Base-by-base conservation (phyloP, 2,888 invertebrate species). In the Melangyna quadrimaculata region DNA sequence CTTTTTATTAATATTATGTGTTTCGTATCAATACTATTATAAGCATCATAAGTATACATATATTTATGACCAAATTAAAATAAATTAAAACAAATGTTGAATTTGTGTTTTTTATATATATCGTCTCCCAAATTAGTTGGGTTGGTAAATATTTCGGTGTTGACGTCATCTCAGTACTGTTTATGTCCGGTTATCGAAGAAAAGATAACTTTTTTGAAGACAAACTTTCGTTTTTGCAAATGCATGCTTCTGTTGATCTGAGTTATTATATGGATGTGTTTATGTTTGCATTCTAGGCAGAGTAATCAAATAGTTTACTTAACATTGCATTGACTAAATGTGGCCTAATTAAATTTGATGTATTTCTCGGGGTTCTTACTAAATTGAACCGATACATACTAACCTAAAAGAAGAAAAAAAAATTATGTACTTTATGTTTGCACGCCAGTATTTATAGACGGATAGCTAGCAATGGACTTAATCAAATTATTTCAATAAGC, bases 351-450 rank as follows among this genome's bases (percentile, higher is more conserved):
- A 91, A 97, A 97, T 93, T 97, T 98, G 78, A 98, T 95, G 92
- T 99, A 98, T 92, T 99, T 99, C 86, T 97, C 97, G 0, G 95
- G 95, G 93, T 98, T 98, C 93, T 98, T 98, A 24, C 98, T 96
- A 92, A 99, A 99, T 74, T 96, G 95, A 57, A 96, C 93, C 51
- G 93, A 92, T 2, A 95, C 94, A 92, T 95, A n/a, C n/a, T n/a
- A n/a, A 96, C 90, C 95, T 96, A 88, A 63, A 92, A 91, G 72
- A 51, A 65, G 6, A 72, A 17, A 32, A n/a, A 22, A 29, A 29
- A 29, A 5, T 35, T 35, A 10, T 35, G 9, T 35, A 10, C 10
- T 35, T 3, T 10, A 2, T 35, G 9, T 9, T 12, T 9, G 9
- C 3, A 35, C n/a, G n/a, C n/a, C n/a, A n/a, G n/a, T n/a, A n/a